Percentiles rank a stretch among this genome's conserved stretches.
Conservation (phyloP, 2,797 vertebrate species). For the Diplodus sargus region DNA sequence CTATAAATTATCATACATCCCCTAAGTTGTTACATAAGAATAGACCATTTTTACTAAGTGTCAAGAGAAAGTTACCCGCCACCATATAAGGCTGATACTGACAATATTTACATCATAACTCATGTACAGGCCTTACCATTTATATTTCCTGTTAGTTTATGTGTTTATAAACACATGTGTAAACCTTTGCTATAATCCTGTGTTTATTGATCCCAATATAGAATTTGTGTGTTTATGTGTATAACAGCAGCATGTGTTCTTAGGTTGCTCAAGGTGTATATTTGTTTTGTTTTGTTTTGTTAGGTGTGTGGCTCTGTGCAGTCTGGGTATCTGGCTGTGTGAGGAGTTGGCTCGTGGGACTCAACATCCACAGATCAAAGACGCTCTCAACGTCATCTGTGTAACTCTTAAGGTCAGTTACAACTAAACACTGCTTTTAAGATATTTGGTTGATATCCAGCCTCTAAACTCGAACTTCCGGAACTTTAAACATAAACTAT, state of each 20-base stretch:
- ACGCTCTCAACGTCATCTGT: constrained; percentile 97
- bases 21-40: too few species aligned
- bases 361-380: constrained; percentile 96
- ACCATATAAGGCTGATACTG: too few species aligned
- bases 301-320: constrained; percentile 98
- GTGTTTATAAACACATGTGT: not conserved
- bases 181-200: not conserved
- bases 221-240: not conserved
- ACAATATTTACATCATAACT: too few species aligned
- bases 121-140: too few species aligned
- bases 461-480: not conserved
- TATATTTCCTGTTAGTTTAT: not conserved
- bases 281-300: constrained; percentile 26
- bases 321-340: constrained; percentile 97
- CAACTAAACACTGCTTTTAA: not conserved
- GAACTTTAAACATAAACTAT: not conserved
- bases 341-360: constrained; percentile 95
- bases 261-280: not conserved
- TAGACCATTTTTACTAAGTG: too few species aligned
- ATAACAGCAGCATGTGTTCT: not conserved
- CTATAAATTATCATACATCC: too few species aligned
- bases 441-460: not conserved
- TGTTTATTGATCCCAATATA: not conserved
- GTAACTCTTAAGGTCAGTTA: constrained; percentile 94
- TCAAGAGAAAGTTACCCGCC: too few species aligned